Percentiles rank a stretch among this genome's conserved stretches.
phyloP scores from a whole-genome alignment of 2,888 invertebrate genomes.

The Iselma pallidipennis region DNA sequence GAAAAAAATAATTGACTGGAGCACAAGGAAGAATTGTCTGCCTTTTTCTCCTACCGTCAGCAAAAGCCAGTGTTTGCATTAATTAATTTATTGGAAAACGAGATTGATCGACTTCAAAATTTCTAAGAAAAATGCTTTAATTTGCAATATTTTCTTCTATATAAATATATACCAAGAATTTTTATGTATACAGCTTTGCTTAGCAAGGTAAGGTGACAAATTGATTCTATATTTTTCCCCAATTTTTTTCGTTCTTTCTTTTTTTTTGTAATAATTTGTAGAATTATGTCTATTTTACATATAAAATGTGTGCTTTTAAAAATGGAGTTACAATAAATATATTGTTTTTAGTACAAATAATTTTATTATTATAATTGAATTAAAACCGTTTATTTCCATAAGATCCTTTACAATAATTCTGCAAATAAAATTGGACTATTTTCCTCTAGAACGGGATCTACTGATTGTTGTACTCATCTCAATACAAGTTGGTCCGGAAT shows the following conservation, averaged over 20 bases:
- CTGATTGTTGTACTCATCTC: conserved; percentile 31
- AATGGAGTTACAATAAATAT: conserved; percentile 50
- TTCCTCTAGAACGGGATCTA: conserved; percentile 16
- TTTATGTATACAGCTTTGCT: conserved; percentile 40
- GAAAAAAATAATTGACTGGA: conserved; percentile 39
- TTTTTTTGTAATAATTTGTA: conserved; percentile 45
- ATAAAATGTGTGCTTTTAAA: conserved; percentile 52
- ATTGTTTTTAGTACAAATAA: conserved; percentile 47
- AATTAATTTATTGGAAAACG: conserved; percentile 33
- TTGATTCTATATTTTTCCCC: conserved; percentile 37
- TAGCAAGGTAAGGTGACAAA: conserved; percentile 47
- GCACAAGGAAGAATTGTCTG: conserved; percentile 36
- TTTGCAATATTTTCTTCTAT: conserved; percentile 43
- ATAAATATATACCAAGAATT: conserved; percentile 29
- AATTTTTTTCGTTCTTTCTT: too few relatives aligned
- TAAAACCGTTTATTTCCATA: background rate
- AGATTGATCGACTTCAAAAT: background rate
- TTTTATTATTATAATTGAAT: background rate
- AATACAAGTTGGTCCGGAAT: conserved; percentile 50
- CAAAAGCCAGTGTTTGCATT: conserved; percentile 36
- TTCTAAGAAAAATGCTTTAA: conserved; percentile 23
- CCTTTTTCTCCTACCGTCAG: conserved; percentile 28
- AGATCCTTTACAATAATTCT: background rate
- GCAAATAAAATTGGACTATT: background rate
- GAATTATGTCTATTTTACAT: conserved; percentile 50